Percentiles rank a stretch among this genome's conserved stretches.
Conservation (phyloP, 2,113 vertebrate species). For the Oenanthe oenanthe region DNA sequence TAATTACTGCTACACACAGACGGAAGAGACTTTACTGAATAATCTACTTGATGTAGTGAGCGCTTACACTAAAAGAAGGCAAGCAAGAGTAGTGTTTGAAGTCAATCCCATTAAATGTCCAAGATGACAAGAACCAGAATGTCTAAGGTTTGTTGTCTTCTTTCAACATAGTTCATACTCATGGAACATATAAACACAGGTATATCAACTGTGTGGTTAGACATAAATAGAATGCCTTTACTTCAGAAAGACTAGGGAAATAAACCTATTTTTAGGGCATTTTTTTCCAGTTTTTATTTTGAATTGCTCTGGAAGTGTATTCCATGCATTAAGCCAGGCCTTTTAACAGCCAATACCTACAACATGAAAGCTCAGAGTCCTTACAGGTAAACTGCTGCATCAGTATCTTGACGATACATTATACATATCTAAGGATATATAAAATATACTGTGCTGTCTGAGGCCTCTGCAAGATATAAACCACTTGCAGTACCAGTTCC, state of each 20-base stretch:
- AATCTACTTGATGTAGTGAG: neutral
- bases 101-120: conserved; percentile 22
- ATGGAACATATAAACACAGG: conserved; percentile 6
- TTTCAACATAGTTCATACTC: neutral
- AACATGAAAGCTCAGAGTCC: neutral
- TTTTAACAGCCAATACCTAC: neutral
- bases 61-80: neutral
- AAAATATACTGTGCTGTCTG: neutral
- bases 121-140: conserved; percentile 31
- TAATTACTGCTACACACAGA: neutral
- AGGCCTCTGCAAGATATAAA: neutral
- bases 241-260: neutral
- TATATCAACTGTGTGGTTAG: conserved; percentile 9
- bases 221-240: conserved; percentile 3
- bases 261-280: neutral
- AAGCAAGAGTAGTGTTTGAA: neutral
- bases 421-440: neutral
- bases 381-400: neutral
- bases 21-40: neutral
- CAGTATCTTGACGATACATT: neutral
- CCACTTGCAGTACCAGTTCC: neutral
- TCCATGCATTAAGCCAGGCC: neutral
- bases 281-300: neutral
- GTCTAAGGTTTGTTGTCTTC: neutral
- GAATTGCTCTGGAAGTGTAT: neutral